These are phyloP conservation scores for Helobdella robusta DNA, from an alignment of 2,888 invertebrate species.

Conservation along the genomic window DNA sequence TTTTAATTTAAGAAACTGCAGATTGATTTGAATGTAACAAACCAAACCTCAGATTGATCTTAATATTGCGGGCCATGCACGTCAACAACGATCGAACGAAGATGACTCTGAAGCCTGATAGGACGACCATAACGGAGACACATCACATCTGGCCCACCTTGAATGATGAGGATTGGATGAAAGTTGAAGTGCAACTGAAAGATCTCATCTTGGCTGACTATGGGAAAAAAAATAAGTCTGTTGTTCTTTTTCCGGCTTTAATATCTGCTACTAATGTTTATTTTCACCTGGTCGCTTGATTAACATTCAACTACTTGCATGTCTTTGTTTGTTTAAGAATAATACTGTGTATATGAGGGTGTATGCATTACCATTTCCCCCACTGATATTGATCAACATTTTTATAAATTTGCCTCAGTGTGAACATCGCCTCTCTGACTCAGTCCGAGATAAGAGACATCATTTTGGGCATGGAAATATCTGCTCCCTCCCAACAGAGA, in stretches of 20 bases:
- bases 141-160: slow-evolving; percentile 99
- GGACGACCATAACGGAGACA: slow-evolving; percentile 94
- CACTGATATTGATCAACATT: too few species aligned
- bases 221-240: slow-evolving; percentile 95
- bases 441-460: slow-evolving; percentile 99
- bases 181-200: slow-evolving; percentile 90
- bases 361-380: too few species aligned
- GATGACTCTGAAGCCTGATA: slow-evolving; percentile 94
- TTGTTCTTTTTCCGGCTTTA: slow-evolving; percentile 28
- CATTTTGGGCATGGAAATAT: slow-evolving; percentile 98
- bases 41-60: too few species aligned
- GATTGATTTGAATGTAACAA: too few species aligned
- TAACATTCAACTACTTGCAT: too few species aligned
- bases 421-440: slow-evolving; percentile 94
- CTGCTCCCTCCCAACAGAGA: slow-evolving; percentile 93
- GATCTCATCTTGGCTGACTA: slow-evolving; percentile 97
- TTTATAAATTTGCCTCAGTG: slow-evolving; percentile 53
- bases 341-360: too few species aligned
- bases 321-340: too few species aligned
- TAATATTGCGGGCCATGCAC: slow-evolving; percentile 89
- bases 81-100: slow-evolving; percentile 98
- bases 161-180: slow-evolving; percentile 97
- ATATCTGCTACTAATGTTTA: too few species aligned
- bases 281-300: neutral
- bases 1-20: too few species aligned